A percentile compares a stretch with the other conserved stretches of the same genome.
Conservation (phyloP, 2,888 invertebrate genomes). For the Encarsia formosa region DNA sequence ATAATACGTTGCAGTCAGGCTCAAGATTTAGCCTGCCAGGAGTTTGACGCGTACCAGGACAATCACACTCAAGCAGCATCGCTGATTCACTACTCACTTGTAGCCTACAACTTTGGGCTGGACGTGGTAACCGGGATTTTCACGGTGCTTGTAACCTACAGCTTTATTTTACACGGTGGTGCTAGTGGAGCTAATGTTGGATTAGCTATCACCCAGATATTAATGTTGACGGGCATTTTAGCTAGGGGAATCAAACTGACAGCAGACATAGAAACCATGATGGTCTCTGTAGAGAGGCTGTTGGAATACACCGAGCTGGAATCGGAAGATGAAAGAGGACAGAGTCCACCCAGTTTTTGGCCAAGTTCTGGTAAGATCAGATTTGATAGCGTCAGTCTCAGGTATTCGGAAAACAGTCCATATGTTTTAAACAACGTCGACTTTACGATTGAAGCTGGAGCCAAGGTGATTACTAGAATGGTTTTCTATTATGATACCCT, state of each 20-base stretch:
- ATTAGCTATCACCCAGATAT: conserved; percentile 55
- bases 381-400: conserved; percentile 55
- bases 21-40: conserved; percentile 67
- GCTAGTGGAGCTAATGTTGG: conserved; percentile 56
- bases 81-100: conserved; percentile 61
- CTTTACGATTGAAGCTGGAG: conserved; percentile 55
- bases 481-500: conserved; percentile 36
- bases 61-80: conserved; percentile 64
- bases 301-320: conserved; percentile 65
- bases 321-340: conserved; percentile 62
- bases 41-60: conserved; percentile 72
- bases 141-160: conserved; percentile 54
- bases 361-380: conserved; percentile 54
- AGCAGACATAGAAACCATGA: conserved; percentile 61
- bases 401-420: conserved; percentile 49
- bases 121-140: conserved; percentile 60
- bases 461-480: conserved; percentile 54
- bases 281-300: conserved; percentile 68
- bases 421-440: conserved; percentile 55
- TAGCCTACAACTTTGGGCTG: conserved; percentile 61
- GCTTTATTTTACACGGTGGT: conserved; percentile 55
- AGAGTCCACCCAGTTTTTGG: conserved; percentile 56
- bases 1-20: conserved; percentile 80
- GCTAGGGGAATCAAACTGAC: conserved; percentile 68
- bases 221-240: conserved; percentile 53